Conservation (phyloP, 2,888 invertebrate genomes). For the Archips crataeganus region DNA sequence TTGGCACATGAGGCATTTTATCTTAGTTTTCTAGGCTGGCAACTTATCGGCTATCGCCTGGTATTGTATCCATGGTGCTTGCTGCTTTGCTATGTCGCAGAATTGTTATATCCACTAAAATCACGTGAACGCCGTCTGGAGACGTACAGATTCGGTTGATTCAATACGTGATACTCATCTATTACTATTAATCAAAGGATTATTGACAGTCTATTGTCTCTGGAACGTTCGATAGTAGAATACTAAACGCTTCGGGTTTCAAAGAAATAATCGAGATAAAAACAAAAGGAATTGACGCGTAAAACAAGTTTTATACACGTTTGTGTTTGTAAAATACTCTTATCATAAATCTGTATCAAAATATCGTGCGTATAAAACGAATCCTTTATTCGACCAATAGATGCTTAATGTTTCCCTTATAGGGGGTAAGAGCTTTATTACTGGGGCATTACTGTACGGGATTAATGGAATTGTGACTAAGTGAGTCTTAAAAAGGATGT, state of each 20-base stretch:
- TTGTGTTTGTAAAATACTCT: background rate
- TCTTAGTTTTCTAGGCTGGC: no score
- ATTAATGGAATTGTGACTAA: constrained; percentile 43
- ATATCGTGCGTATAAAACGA: background rate
- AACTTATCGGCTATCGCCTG: no score
- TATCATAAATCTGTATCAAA: background rate
- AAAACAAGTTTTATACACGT: background rate
- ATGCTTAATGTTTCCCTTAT: constrained; percentile 22
- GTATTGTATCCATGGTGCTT: no score
- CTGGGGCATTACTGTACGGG: constrained; percentile 17
- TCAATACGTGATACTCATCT: constrained; percentile 9
- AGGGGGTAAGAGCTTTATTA: constrained; percentile 39
- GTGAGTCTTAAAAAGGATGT: constrained; percentile 42
- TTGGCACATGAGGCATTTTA: no score
- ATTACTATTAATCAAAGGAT: constrained; percentile 21
- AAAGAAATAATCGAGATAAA: constrained; percentile 21
- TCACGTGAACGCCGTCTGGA: no score
- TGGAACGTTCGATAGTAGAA: constrained; percentile 10
- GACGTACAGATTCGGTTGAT: background rate
- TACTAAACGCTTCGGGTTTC: constrained; percentile 16
- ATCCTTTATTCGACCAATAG: constrained; percentile 4
- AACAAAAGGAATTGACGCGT: constrained; percentile 12
- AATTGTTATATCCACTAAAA: no score
- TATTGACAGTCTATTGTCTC: constrained; percentile 25
- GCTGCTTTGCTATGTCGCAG: no score